These are phyloP conservation scores for Condylura cristata DNA, from an alignment of 2,113 vertebrate species.

Conservation along the genomic window DNA sequence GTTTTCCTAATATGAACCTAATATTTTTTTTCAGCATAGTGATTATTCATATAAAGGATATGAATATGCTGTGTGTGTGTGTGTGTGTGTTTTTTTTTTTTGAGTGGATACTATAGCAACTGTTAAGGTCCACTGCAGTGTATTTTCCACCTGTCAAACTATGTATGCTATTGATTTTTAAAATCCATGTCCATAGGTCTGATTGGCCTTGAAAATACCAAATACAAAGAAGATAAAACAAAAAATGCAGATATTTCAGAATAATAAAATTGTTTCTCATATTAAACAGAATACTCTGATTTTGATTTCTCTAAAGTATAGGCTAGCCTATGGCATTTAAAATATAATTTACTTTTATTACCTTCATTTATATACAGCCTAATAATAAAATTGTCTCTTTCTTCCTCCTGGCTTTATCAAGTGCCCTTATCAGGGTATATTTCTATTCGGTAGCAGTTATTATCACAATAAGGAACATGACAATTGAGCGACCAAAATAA, in stretches of 20 bases:
- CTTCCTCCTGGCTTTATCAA: neutral
- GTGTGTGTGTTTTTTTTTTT: too few relatives aligned
- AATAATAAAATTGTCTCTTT: neutral
- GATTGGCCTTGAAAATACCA: constrained; percentile 28
- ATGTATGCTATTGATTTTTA: constrained; percentile 70
- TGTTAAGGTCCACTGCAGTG: constrained; percentile 55
- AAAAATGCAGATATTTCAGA: neutral
- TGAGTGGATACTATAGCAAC: constrained; percentile 49
- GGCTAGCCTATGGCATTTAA: neutral
- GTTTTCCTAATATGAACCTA: constrained; percentile 77
- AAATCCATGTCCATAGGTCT: constrained; percentile 33
- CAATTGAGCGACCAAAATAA: constrained; percentile 35
- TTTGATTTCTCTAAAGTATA: neutral
- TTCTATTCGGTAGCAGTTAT: neutral
- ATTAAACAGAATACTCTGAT: neutral
- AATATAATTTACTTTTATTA: constrained; percentile 9
- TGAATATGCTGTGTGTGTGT: too few relatives aligned
- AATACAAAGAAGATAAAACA: neutral
- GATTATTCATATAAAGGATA: constrained; percentile 71
- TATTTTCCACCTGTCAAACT: constrained; percentile 71
- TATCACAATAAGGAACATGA: neutral
- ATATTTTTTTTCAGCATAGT: constrained; percentile 69
- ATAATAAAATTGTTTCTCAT: neutral
- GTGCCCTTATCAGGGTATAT: neutral
- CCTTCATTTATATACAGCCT: neutral